A percentile compares a stretch with the other conserved stretches of the same genome.
phyloP scores from a whole-genome alignment of 2,888 invertebrate genomes.

The Ryuthela nishihirai region DNA sequence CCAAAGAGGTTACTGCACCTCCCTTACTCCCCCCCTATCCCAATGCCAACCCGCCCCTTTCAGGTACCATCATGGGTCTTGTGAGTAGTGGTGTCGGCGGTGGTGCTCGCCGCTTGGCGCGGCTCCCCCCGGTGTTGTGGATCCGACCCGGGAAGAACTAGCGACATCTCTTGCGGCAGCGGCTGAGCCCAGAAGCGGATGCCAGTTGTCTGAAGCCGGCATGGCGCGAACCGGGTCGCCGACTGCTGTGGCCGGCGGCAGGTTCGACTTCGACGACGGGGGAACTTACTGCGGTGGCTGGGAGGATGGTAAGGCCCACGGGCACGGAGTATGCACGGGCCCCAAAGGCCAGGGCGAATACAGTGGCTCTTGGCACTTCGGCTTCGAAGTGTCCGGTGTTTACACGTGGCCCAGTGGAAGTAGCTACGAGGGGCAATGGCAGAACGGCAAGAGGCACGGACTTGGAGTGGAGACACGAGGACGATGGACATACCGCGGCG shows the following conservation, averaged over 20 bases:
- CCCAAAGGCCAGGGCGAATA: conserved; percentile 97
- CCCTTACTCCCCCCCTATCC: too few species aligned
- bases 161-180: too few species aligned
- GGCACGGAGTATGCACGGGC: conserved; percentile 96
- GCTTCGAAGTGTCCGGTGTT: conserved; percentile 97
- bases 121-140: too few species aligned
- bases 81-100: too few species aligned
- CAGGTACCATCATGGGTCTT: too few species aligned
- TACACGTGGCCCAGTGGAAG: conserved; percentile 98
- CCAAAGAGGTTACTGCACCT: too few species aligned
- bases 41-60: too few species aligned
- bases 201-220: too few species aligned
- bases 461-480: conserved; percentile 95
- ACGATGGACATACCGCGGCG: conserved; percentile 94
- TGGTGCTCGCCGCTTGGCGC: too few species aligned
- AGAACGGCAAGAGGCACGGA: conserved; percentile 97
- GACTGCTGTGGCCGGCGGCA: conserved; percentile 61
- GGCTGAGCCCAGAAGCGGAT: too few species aligned
- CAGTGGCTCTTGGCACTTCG: conserved; percentile 98
- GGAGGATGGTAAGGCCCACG: conserved; percentile 99
- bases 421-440: conserved; percentile 98
- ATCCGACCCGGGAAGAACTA: too few species aligned
- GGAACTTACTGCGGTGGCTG: conserved; percentile 99
- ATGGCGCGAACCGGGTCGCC: too few species aligned
- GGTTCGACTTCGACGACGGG: conserved; percentile 99